Evolutionary conservation across 2,888 invertebrate species (phyloP).

Genomic region (Pyrocoelia pectoralis): DNA sequence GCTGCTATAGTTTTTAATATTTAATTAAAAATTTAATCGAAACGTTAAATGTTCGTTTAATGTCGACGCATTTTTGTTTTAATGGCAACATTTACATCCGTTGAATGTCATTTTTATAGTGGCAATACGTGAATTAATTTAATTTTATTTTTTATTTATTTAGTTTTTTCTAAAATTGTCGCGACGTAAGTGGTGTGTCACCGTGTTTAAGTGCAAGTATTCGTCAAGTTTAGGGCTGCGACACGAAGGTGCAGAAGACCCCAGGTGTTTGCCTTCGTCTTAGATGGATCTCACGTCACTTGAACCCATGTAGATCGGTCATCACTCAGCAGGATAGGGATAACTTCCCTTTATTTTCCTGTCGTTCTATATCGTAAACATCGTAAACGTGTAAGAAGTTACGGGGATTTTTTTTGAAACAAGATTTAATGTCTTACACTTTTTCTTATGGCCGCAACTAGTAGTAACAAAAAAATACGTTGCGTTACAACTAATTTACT

Average conservation of each 20-base stretch:
- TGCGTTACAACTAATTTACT: too few species aligned
- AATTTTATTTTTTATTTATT: too few species aligned
- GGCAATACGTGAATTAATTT: background rate
- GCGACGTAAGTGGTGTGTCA: slow-evolving; percentile 56
- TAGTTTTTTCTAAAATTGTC: slow-evolving; percentile 23
- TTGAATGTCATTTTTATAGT: background rate
- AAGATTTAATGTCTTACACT: too few species aligned
- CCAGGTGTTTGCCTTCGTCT: slow-evolving; percentile 50
- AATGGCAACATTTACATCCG: background rate
- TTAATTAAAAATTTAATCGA: background rate
- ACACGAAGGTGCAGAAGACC: slow-evolving; percentile 41
- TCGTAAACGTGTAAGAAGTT: slow-evolving; percentile 15
- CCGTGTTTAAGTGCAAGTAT: slow-evolving; percentile 53
- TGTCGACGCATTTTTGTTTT: background rate
- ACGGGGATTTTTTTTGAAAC: slow-evolving; percentile 7
- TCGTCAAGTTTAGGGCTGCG: slow-evolving; percentile 46
- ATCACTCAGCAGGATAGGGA: slow-evolving; percentile 44
- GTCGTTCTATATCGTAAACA: slow-evolving; percentile 22
- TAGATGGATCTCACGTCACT: slow-evolving; percentile 47
- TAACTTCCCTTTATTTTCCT: slow-evolving; percentile 33
- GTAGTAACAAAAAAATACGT: too few species aligned
- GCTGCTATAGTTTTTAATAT: slow-evolving; percentile 15
- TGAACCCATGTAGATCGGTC: slow-evolving; percentile 44
- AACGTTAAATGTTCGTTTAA: background rate
- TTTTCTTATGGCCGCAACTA: too few species aligned